These are phyloP conservation scores for Anniella stebbinsi DNA, from an alignment of 2,797 vertebrate species.

Conservation along the genomic window DNA sequence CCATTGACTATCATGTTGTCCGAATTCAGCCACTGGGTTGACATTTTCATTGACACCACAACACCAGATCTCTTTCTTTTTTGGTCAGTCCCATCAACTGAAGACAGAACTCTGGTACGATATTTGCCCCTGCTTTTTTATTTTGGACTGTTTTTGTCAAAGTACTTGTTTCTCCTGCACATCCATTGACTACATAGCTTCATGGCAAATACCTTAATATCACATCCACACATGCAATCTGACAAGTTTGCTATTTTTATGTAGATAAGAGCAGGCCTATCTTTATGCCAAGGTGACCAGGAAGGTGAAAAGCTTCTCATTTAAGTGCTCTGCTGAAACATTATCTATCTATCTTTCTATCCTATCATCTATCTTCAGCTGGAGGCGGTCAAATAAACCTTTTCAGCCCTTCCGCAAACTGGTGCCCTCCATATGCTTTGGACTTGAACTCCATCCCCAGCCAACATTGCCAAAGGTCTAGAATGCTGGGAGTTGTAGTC, in stretches of 20 bases:
- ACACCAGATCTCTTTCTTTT: too few relatives aligned
- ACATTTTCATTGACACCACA: too few relatives aligned
- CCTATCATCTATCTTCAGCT: too few relatives aligned
- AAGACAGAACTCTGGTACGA: neutral
- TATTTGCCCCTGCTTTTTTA: neutral
- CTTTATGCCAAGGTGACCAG: neutral
- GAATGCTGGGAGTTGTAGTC: too few relatives aligned
- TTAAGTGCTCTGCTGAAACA: neutral
- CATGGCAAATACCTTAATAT: neutral
- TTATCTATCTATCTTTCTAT: too few relatives aligned
- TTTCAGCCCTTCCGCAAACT: too few relatives aligned
- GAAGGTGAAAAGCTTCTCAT: neutral
- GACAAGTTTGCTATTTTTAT: neutral
- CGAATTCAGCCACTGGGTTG: too few relatives aligned
- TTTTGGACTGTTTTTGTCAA: neutral
- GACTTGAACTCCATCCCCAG: too few relatives aligned
- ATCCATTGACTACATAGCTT: neutral
- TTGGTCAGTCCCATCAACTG: neutral
- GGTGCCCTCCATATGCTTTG: too few relatives aligned
- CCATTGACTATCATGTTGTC: too few relatives aligned
- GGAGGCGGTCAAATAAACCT: neutral
- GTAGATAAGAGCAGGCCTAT: neutral
- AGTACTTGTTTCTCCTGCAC: neutral
- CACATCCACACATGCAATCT: neutral
- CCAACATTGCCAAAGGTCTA: too few relatives aligned